Evolutionary conservation across 2,888 invertebrate species (phyloP), one percentile per base, ranked within the genome.

Genomic region (Argynnis bischoffii): DNA sequence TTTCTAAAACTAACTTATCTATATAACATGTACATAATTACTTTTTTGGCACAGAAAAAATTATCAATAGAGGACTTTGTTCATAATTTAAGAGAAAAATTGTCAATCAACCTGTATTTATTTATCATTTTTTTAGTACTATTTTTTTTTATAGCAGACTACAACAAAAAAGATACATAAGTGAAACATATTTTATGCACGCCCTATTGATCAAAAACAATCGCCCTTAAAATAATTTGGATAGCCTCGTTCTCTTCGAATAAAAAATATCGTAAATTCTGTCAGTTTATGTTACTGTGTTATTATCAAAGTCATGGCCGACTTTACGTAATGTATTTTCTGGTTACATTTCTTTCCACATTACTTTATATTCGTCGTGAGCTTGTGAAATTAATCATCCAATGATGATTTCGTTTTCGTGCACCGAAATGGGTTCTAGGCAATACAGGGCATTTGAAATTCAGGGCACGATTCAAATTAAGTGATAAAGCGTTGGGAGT

Each of bases 391-490:
- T 71, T 77, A 74, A 77, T 78, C 75, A 74, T 74, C 69, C 66
- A 69, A 72, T 74, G 74, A 75, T 76, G 74, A 76, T 75, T 76
- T 75, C 72, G 75, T 73, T 77, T 74, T 70, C 72, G 70, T 67
- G 69, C 71, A 69, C 69, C 71, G 73, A 74, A 76, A 75, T 73
- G 71, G 76, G 69, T 74, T 75, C 72, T 71, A 72, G 71, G 71
- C 70, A 71, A 74, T 74, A 75, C 74, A 72, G 64, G 60, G 65
- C 60, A 64, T 81, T 86, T 79, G 74, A 65, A 82, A 90, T 89
- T 89, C 89, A 76, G 80, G 79, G 82, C 89, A 88, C 89, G 89
- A 87, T 87, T 90, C 88, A 87, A 89, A 89, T 89, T 89, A 89
- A 88, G 89, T 88, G 89, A 88, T 88, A 88, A 89, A 88, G 85